Evolutionary conservation across 2,797 vertebrate species (phyloP).

Genomic region (Xerus rutilus): DNA sequence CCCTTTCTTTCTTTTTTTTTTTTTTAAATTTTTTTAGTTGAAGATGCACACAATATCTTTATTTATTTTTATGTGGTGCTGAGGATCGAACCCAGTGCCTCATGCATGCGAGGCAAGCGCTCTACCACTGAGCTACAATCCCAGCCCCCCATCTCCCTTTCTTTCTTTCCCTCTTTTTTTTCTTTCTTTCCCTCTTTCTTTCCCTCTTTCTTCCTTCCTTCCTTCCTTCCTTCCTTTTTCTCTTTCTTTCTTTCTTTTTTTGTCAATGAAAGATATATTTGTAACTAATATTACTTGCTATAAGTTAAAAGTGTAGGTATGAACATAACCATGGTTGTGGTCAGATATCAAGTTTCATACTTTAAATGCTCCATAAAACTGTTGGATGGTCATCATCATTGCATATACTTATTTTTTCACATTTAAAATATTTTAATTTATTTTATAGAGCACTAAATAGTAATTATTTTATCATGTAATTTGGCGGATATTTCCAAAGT

Average conservation of each 20-base stretch:
- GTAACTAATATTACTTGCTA: conserved; percentile 29
- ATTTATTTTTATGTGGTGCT: too few relatives aligned
- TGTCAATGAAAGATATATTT: background rate
- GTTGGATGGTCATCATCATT: background rate
- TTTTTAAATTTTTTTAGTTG: too few relatives aligned
- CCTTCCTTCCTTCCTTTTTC: too few relatives aligned
- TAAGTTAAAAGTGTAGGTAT: background rate
- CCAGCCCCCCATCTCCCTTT: too few relatives aligned
- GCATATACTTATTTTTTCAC: conserved; percentile 60
- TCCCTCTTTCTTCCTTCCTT: too few relatives aligned
- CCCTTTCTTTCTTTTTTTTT: too few relatives aligned
- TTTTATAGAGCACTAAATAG: conserved; percentile 27
- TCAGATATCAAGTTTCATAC: background rate
- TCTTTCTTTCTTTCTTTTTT: background rate
- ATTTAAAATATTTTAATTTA: conserved; percentile 51
- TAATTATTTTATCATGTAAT: conserved; percentile 55
- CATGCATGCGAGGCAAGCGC: too few relatives aligned
- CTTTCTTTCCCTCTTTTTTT: too few relatives aligned
- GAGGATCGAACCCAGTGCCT: too few relatives aligned
- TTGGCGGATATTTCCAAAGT: background rate
- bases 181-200: too few relatives aligned
- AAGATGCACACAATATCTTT: too few relatives aligned
- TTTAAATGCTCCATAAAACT: background rate
- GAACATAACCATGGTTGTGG: background rate
- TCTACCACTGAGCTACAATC: too few relatives aligned